Percentiles rank a stretch among this genome's conserved stretches.
phyloP scores from a whole-genome alignment of 2,888 invertebrate genomes.

The Macaria liturata region DNA sequence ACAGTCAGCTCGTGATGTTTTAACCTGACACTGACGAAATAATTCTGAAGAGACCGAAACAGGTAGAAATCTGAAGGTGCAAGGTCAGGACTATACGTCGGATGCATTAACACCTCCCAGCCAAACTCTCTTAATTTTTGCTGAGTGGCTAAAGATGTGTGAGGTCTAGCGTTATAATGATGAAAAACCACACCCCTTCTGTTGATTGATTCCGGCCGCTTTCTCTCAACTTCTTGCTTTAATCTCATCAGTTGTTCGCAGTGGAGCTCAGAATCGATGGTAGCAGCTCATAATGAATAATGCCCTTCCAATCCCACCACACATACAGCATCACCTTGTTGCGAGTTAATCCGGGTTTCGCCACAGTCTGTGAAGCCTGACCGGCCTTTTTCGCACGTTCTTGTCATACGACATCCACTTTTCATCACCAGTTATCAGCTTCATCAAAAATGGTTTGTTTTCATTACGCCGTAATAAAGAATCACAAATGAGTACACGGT shows the following conservation, averaged over 20 bases:
- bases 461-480: too few species aligned
- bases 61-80: conserved; percentile 9
- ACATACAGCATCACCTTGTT: background rate
- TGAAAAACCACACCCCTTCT: conserved; percentile 18
- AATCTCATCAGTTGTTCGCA: conserved; percentile 40
- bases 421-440: too few species aligned
- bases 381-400: too few species aligned
- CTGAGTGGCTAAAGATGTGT: conserved; percentile 19
- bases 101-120: conserved; percentile 21
- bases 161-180: conserved; percentile 30
- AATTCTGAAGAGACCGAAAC: conserved; percentile 6
- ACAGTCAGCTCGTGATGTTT: too few species aligned
- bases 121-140: conserved; percentile 16
- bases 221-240: conserved; percentile 19
- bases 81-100: conserved; percentile 10
- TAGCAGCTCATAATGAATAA: conserved; percentile 34
- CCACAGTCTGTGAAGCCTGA: too few species aligned
- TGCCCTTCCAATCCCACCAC: conserved; percentile 33
- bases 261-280: conserved; percentile 33
- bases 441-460: too few species aligned
- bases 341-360: too few species aligned
- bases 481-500: too few species aligned
- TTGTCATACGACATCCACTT: too few species aligned
- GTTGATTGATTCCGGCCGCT: conserved; percentile 8
- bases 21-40: too few species aligned